A percentile compares a stretch with the other conserved stretches of the same genome.
Evolutionary conservation across 23 tunicate species (phyloP).

Genomic region (Pegea sp.): DNA sequence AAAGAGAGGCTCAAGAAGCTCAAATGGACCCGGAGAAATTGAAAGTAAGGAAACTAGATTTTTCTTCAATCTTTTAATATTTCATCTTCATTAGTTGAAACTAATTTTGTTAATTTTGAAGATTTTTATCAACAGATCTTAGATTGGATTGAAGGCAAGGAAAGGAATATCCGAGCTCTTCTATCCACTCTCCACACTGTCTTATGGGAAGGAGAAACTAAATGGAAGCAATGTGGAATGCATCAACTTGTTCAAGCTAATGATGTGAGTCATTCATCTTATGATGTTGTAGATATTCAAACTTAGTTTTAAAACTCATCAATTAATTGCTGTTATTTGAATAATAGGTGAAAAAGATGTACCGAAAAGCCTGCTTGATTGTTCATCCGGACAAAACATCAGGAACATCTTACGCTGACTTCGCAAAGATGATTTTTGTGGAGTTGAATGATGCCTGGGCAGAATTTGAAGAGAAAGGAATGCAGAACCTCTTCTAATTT

Average conservation of each 20-base stretch:
- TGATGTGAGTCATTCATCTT: conserved; percentile 24
- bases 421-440: conserved; percentile 91
- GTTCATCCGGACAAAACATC: conserved; percentile 94
- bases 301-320: too few species aligned
- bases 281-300: neutral
- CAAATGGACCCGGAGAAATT: conserved; percentile 74
- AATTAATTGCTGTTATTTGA: neutral
- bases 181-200: conserved; percentile 87
- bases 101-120: too few species aligned
- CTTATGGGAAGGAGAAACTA: conserved; percentile 82
- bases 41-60: conserved; percentile 12
- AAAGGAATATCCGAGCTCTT: conserved; percentile 74
- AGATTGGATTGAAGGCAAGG: conserved; percentile 96
- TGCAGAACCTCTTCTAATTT: conserved; percentile 28
- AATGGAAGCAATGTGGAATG: conserved; percentile 92
- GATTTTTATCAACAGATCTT: conserved; percentile 22
- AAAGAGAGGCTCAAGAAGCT: conserved; percentile 38
- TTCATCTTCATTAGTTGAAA: too few species aligned
- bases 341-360: conserved; percentile 76
- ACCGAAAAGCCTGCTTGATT: conserved; percentile 79
- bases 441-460: conserved; percentile 88
- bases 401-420: conserved; percentile 83
- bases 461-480: conserved; percentile 91
- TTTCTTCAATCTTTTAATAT: too few species aligned
- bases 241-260: conserved; percentile 80